These are phyloP conservation scores for Oophaga pumilio DNA, from an alignment of 2,113 vertebrate genomes.

Conservation along the genomic window DNA sequence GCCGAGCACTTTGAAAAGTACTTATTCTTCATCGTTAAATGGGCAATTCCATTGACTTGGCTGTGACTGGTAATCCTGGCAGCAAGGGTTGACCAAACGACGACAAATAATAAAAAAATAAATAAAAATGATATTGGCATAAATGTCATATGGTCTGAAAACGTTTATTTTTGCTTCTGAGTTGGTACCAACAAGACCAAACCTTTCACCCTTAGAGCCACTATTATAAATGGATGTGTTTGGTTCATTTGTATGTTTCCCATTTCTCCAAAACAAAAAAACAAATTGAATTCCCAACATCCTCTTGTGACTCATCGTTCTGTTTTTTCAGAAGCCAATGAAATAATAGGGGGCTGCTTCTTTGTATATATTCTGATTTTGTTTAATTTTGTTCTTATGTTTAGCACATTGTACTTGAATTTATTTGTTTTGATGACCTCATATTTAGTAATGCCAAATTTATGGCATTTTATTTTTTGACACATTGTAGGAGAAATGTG, in stretches of 20 bases:
- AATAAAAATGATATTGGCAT: neutral
- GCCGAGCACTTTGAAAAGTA: conserved; percentile 40
- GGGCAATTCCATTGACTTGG: neutral
- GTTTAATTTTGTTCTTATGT: conserved; percentile 72
- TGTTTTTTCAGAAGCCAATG: conserved; percentile 28
- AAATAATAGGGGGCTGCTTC: conserved; percentile 56
- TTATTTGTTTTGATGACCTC: conserved; percentile 92
- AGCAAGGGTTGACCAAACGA: neutral
- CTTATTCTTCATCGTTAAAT: conserved; percentile 22
- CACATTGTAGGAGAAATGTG: conserved; percentile 52
- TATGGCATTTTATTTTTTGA: conserved; percentile 35
- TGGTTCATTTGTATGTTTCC: conserved; percentile 49
- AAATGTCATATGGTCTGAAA: neutral
- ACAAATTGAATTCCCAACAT: conserved; percentile 21
- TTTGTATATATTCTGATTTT: conserved; percentile 58
- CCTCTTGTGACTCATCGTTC: conserved; percentile 24
- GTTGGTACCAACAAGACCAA: neutral
- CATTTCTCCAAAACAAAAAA: conserved; percentile 14
- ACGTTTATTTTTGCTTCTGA: neutral
- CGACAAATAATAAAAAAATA: neutral
- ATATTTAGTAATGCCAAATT: conserved; percentile 74
- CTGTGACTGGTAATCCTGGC: neutral
- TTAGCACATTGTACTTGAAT: conserved; percentile 98
- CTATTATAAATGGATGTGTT: conserved; percentile 46
- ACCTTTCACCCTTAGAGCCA: conserved; percentile 26